Evolutionary conservation across 2,888 invertebrate species (phyloP), one percentile per base, ranked within the genome.

Genomic region (Taenaris catops): DNA sequence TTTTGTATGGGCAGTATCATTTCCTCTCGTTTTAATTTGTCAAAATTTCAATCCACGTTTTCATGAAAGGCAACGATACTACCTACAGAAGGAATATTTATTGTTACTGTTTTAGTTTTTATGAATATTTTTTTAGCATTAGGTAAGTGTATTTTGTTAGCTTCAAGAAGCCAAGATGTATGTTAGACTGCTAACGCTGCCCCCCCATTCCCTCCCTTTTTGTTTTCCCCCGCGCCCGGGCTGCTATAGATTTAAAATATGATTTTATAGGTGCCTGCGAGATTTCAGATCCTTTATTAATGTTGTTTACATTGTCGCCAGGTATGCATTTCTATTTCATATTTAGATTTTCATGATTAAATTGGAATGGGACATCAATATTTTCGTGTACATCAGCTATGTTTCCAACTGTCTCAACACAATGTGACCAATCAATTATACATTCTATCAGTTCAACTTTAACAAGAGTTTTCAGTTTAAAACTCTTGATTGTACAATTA

Each of bases 251-350:
- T 80, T 79, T 71, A 50, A 27, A 56, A 73, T 83, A 81, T 83
- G 64, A 80, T 84, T 84, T 81, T 73, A 67, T 86, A 86, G 86
- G 86, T 84, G 84, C 84, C 84, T 86, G 86, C 75, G 81, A 69
- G 80, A 70, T 70, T 68, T 62, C 71, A 73, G 66, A 73, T 76
- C 83, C 79, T 83, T 83, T 79, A 55, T 84, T 79, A 83, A 76
- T 83, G 84, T 86, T 86, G 86, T 86, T 86, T 86, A 86, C 86
- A 86, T 86, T 84, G 86, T 86, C 86, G 86, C 86, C 86, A 86
- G 86, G 86, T 86, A 86, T 83, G 84, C 80, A 67, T 79, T 76
- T 39, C 35, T 74, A 40, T 46, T 29, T 34, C 25, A 44, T 44
- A 41, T 16, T 29, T 23, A 19, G 21, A 23, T 11, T 27, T n/a